Percentiles rank a stretch among this genome's conserved stretches.
Conservation (phyloP, 1,140 invertebrate genomes). For the Camponotus pennsylvanicus region DNA sequence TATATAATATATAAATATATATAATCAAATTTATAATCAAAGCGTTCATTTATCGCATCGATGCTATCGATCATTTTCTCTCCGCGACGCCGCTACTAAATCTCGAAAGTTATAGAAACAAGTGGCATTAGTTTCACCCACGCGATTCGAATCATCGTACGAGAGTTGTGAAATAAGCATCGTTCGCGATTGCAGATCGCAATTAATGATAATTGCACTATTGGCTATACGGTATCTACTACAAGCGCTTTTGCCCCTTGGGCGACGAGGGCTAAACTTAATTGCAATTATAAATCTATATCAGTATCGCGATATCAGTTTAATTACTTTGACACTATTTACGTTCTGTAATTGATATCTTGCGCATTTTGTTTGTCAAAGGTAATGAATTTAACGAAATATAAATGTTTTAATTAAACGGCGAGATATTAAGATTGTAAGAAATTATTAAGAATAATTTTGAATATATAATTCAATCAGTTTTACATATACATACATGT, state of each 20-base stretch:
- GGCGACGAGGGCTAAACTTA: conserved; percentile 57
- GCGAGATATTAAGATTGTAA: neutral
- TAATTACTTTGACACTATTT: conserved; percentile 63
- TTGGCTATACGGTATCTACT: conserved; percentile 61
- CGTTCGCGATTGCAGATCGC: conserved; percentile 71
- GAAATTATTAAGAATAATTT: neutral
- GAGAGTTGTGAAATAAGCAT: conserved; percentile 34
- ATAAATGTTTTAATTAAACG: neutral
- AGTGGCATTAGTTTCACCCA: conserved; percentile 11
- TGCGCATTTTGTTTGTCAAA: conserved; percentile 13
- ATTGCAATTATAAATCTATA: conserved; percentile 77
- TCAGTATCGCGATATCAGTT: conserved; percentile 68
- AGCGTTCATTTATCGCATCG: neutral
- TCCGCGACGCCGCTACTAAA: neutral
- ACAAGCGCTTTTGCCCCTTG: conserved; percentile 43
- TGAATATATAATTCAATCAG: neutral
- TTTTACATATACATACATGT: neutral
- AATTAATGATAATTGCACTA: conserved; percentile 81
- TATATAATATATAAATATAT: too few species aligned
- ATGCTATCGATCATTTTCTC: neutral
- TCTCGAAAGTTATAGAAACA: neutral
- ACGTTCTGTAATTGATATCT: conserved; percentile 41
- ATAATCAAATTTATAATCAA: too few species aligned
- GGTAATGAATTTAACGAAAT: conserved; percentile 19
- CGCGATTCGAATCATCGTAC: neutral